phyloP scores from a whole-genome alignment of 2,113 vertebrate species.

The Epinephelus lanceolatus region DNA sequence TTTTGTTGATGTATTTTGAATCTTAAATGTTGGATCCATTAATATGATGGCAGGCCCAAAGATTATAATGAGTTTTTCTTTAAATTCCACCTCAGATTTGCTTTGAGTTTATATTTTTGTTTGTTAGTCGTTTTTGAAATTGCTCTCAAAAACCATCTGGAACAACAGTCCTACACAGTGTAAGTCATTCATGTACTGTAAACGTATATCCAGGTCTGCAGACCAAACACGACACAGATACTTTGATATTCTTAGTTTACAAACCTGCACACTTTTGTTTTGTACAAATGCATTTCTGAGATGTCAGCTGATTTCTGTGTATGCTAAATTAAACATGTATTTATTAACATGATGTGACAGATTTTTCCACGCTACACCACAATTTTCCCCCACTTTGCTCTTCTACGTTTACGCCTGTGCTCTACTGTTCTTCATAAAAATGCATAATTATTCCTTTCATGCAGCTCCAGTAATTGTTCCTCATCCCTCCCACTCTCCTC shows the following conservation, averaged over 20 bases:
- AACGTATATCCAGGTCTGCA: not conserved
- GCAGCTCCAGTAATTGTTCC: not conserved
- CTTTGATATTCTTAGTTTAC: not conserved
- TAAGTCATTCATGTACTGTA: not conserved
- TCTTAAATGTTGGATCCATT: not conserved
- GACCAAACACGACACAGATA: not conserved
- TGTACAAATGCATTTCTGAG: slow-evolving; percentile 8
- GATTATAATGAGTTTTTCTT: not conserved
- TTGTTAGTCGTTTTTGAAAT: not conserved
- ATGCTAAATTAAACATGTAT: slow-evolving; percentile 58
- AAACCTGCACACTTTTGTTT: not conserved
- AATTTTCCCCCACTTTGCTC: not conserved
- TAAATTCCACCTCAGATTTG: not conserved
- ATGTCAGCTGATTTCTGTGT: slow-evolving; percentile 10
- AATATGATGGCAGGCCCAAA: not conserved
- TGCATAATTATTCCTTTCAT: not conserved
- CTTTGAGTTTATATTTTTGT: not conserved
- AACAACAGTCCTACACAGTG: not conserved
- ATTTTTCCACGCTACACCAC: not conserved
- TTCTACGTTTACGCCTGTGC: not conserved
- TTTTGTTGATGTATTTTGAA: slow-evolving; percentile 4
- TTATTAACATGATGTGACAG: slow-evolving; percentile 14
- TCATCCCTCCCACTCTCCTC: not conserved
- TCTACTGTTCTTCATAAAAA: not conserved
- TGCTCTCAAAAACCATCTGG: not conserved